phyloP scores from a whole-genome alignment of 2,888 invertebrate genomes.

The Cephus nigrinus region DNA sequence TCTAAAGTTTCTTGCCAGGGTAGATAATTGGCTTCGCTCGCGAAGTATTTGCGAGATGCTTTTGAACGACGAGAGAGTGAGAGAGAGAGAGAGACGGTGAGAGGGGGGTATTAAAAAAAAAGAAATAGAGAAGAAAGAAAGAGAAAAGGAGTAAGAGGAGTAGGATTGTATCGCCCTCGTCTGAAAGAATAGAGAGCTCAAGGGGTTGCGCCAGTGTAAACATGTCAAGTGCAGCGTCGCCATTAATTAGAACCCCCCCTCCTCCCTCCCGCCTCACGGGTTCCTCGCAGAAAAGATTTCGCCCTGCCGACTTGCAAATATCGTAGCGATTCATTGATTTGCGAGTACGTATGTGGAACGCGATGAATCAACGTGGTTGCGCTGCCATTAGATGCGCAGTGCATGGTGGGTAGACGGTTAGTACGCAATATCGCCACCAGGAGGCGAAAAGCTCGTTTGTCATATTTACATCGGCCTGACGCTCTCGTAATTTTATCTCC shows the following conservation, averaged over 20 bases:
- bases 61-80: constrained; percentile 50
- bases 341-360: no score
- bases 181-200: constrained; percentile 46
- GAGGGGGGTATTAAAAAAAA: constrained; percentile 11
- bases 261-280: constrained; percentile 26
- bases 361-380: no score
- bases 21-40: constrained; percentile 31
- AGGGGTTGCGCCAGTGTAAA: constrained; percentile 63
- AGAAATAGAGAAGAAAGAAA: constrained; percentile 29
- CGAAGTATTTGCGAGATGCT: constrained; percentile 58
- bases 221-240: constrained; percentile 64
- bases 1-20: constrained; percentile 52
- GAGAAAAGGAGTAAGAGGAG: constrained; percentile 35
- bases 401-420: no score
- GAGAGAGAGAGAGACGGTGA: constrained; percentile 38
- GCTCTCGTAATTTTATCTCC: no score
- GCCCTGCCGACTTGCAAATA: constrained; percentile 1
- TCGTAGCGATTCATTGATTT: not conserved
- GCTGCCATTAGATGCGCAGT: no score
- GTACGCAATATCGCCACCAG: no score
- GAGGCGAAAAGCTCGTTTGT: no score
- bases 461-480: no score
- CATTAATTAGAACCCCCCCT: constrained; percentile 62
- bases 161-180: constrained; percentile 31
- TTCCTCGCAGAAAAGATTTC: constrained; percentile 31